phyloP scores from a whole-genome alignment of 23 tunicate species.

The Halocynthia aurantium region DNA sequence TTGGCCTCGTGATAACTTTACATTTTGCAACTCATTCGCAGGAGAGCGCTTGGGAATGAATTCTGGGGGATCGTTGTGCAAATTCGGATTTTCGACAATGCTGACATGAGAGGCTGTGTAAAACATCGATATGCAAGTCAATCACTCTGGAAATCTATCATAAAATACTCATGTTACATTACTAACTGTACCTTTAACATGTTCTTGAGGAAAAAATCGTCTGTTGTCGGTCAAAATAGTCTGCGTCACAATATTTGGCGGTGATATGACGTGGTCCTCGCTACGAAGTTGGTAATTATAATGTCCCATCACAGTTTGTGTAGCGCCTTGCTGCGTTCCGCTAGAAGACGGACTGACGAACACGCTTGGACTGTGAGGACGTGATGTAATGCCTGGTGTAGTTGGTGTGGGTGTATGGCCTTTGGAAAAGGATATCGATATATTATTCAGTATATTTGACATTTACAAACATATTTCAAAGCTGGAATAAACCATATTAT shows the following conservation, averaged over 20 bases:
- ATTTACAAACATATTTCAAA: not conserved
- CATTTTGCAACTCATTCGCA: not conserved
- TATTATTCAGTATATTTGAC: not conserved
- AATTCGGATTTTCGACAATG: too few relatives aligned
- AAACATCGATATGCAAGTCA: too few relatives aligned
- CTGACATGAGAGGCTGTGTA: too few relatives aligned
- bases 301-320: not conserved
- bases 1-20: not conserved
- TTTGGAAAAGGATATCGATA: constrained; percentile 4
- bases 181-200: not conserved
- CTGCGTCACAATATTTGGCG: not conserved
- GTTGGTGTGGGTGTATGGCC: constrained; percentile 95
- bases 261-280: constrained; percentile 11
- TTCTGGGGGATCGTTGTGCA: too few relatives aligned
- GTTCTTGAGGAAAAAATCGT: not conserved
- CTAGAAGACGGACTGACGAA: constrained; percentile 31
- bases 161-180: too few relatives aligned
- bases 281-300: constrained; percentile 3
- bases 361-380: constrained; percentile 43
- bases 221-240: not conserved
- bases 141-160: too few relatives aligned
- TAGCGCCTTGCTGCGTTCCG: constrained; percentile 8
- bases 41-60: too few relatives aligned
- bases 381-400: constrained; percentile 64
- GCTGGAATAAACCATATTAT: not conserved